These are phyloP conservation scores for Hirundichthys speculiger DNA, from an alignment of 2,113 vertebrate genomes.

Conservation along the genomic window DNA sequence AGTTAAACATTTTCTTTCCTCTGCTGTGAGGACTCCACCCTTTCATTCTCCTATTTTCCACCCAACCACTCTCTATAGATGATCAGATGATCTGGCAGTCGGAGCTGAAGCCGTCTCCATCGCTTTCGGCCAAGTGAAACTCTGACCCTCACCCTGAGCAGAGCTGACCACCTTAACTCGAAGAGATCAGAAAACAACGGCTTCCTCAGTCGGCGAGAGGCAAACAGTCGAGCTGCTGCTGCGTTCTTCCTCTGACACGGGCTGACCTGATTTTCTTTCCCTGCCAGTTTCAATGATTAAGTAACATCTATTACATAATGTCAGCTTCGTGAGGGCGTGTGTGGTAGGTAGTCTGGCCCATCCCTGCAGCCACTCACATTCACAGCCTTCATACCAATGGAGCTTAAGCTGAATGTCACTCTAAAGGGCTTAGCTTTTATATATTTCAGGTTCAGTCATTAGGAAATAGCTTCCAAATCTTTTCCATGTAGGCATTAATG, in stretches of 20 bases:
- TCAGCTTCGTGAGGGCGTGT: conserved; percentile 60
- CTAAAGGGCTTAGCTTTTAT: not conserved
- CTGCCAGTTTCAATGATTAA: conserved; percentile 70
- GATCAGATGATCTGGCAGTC: not conserved
- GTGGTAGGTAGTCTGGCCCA: conserved; percentile 30
- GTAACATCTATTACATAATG: conserved; percentile 81
- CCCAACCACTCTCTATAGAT: not conserved
- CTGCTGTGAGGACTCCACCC: not conserved
- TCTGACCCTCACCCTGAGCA: not conserved
- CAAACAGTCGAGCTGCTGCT: conserved; percentile 25
- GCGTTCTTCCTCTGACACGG: conserved; percentile 24
- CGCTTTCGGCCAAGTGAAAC: not conserved
- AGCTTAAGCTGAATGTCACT: not conserved
- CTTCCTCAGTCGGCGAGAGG: conserved; percentile 31
- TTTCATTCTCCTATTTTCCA: not conserved
- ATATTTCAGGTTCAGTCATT: no score
- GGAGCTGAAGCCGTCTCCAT: not conserved
- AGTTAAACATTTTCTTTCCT: no score
- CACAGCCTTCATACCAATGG: not conserved
- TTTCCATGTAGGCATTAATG: no score
- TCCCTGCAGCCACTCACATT: conserved; percentile 33
- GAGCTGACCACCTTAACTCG: conserved; percentile 13
- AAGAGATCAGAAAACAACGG: conserved; percentile 22
- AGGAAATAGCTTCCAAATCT: no score
- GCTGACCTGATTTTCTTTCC: conserved; percentile 72